Evolutionary conservation across 30 jellyfish, hydroid and myxozoan genomes (phyloP), one percentile per base, ranked within the genome.

Genomic region (Turritopsis dohrnii): DNA sequence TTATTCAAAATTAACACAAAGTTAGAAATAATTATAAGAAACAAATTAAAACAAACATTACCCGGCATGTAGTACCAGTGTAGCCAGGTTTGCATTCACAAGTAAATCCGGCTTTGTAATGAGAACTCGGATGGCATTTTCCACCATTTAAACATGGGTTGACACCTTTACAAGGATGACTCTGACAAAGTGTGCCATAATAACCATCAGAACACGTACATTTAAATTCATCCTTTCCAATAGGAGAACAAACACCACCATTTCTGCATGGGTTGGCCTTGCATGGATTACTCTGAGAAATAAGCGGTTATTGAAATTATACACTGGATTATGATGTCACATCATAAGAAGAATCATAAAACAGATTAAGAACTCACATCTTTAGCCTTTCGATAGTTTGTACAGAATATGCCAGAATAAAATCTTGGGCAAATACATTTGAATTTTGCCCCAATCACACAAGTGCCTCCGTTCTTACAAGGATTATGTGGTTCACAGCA

Each of bases 121-220:
- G 60, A 19, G 31, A 23, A 1, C 77, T 69, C 8, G 77, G 77
- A n/a, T 23, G 28, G 30, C 77, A 69, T 27, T n/a, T 69, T n/a
- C 77, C 77, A 69, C 77, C 77, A 21, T 69, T 69, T 19, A 69
- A 19, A 27, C 77, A 69, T 69, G 77, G 77, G 77, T 69, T 69
- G 16, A 69, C 22, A 69, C 31, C 77, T 69, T 69, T 69, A 27
- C 77, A 69, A 7, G 77, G 77, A 69, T 69, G 28, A 69, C 31
- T 69, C 22, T 69, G 77, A 27, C 77, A 69, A n/a, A 69, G 30
- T 27, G 88, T 29, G 18, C 96, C 96, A 13, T 83, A 69, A 85
- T 74, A 89, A 41, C 96, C 96, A 7, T 31, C 53, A 74, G 81
- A 79, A 90, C 96, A 89, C 22, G 81, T 88, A 54, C 96, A 89